Percentiles rank a stretch among this genome's conserved stretches.
Conservation (phyloP, 1,140 invertebrate genomes). For the Drosophila nigromelanica region DNA sequence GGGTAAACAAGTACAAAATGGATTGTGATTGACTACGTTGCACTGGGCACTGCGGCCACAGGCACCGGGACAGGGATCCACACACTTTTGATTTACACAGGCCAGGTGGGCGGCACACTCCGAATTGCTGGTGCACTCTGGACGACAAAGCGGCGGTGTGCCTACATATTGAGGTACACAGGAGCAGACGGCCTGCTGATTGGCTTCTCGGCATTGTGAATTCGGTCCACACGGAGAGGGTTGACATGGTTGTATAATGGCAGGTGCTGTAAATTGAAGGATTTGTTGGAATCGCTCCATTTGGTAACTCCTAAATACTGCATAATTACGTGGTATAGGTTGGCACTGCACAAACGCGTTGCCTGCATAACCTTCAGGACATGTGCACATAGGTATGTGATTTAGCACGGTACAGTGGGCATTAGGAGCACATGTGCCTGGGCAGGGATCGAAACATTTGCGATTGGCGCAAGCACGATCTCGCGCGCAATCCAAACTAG, state of each 20-base stretch:
- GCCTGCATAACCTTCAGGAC: constrained; percentile 89
- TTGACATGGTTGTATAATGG: constrained; percentile 87
- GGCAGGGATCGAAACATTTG: constrained; percentile 92
- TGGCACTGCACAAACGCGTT: constrained; percentile 86
- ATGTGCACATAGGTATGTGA: constrained; percentile 90
- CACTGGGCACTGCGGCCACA: constrained; percentile 90
- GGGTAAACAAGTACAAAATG: constrained; percentile 89
- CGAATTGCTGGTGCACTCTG: constrained; percentile 86
- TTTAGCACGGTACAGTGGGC: constrained; percentile 90
- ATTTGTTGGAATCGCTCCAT: not conserved
- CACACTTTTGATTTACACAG: constrained; percentile 89
- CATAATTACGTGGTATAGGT: constrained; percentile 86
- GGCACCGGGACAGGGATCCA: constrained; percentile 88
- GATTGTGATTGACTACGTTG: constrained; percentile 89
- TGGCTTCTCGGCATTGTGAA: constrained; percentile 87
- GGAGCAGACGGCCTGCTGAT: constrained; percentile 86
- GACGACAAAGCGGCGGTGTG: constrained; percentile 85
- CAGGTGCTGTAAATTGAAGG: constrained; percentile 84
- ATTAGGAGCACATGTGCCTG: constrained; percentile 90
- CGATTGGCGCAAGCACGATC: constrained; percentile 90
- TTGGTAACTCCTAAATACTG: not conserved
- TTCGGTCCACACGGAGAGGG: constrained; percentile 91
- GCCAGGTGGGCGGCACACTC: constrained; percentile 88
- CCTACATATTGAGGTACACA: constrained; percentile 86
- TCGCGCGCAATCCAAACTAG: constrained; percentile 90